Percentiles rank a stretch among this genome's conserved stretches.
phyloP scores from a whole-genome alignment of 1,140 invertebrate species.

The Periplaneta americana region DNA sequence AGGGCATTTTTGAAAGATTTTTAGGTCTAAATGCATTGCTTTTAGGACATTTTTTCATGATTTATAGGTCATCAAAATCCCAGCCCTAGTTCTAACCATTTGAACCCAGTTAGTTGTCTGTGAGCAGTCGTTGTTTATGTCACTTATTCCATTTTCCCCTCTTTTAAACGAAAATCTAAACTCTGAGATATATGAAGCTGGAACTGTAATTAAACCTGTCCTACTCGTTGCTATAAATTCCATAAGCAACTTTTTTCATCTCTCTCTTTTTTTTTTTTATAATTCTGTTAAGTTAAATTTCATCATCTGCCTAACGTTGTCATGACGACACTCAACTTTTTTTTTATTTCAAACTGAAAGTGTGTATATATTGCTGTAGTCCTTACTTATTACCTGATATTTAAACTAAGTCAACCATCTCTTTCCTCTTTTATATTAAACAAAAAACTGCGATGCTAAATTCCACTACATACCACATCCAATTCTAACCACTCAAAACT shows the following conservation, averaged over 20 bases:
- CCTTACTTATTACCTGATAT: not conserved
- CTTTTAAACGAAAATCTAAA: too few species aligned
- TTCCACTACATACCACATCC: not conserved
- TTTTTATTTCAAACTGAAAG: not conserved
- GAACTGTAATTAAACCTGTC: not conserved
- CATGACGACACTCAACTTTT: not conserved
- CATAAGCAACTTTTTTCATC: not conserved
- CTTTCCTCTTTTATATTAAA: not conserved
- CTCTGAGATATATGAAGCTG: not conserved
- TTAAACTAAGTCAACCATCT: not conserved
- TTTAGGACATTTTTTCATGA: too few species aligned
- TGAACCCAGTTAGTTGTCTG: too few species aligned
- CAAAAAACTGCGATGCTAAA: not conserved
- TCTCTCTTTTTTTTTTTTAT: not conserved
- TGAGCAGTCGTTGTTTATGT: too few species aligned
- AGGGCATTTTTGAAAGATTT: too few species aligned
- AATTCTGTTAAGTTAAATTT: not conserved
- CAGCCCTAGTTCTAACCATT: too few species aligned
- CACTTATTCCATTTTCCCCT: too few species aligned
- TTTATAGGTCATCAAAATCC: too few species aligned
- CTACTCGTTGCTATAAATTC: not conserved
- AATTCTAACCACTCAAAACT: not conserved
- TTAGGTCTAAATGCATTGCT: too few species aligned
- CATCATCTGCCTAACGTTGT: not conserved
- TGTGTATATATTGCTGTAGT: not conserved